Base-by-base conservation (phyloP, 2,113 vertebrate species). In the Gadus macrocephalus region DNA sequence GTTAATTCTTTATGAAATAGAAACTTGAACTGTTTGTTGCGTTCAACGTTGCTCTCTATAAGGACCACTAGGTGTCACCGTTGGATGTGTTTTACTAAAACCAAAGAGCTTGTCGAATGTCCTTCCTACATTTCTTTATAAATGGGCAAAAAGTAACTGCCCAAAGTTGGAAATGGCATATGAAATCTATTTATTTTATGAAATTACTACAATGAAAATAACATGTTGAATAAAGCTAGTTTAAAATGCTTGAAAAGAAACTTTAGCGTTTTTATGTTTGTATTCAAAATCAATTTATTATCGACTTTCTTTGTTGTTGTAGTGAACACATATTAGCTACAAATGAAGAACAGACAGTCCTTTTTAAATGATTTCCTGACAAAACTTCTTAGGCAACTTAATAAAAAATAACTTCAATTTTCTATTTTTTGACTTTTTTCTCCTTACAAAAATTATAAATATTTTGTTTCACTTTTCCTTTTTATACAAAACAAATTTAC, bases 371-470 rank as follows among this genome's bases (percentile, higher is more conserved):
- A 67, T 74, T 83, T 82, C 76, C 81, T 81, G 78, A 84, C 72
- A 69, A 69, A 53, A 66, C 72, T 75, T 75, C 74, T 80, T 77
- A 69, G 78, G 76, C 77, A 90, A 91, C 83, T 89, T 86, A 90
- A 91, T 90, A 91, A 91, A 92, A 90, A 91, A 89, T 86, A 77
- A 86, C 84, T 85, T 86, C 64, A 71, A 80, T 82, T 82, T 81
- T 79, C 66, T 38, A 66, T 70, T 67, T 70, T 31, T 85, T 85
- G 80, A 82, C 74, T 76, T 76, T 66, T 69, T 75, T 83, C 81
- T 89, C 77, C 82, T 87, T 93, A 92, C 83, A 93, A 92, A 91
- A 92, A 90, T 91, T 91, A 92, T 90, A 91, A 92, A 91, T 92
- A 91, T 91, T 88, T 90, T 87, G 80, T 88, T 89, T 86, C 78